Evolutionary conservation across 1,140 invertebrate species (phyloP), one percentile per base, ranked within the genome.

Genomic region (Episyrphus balteatus): DNA sequence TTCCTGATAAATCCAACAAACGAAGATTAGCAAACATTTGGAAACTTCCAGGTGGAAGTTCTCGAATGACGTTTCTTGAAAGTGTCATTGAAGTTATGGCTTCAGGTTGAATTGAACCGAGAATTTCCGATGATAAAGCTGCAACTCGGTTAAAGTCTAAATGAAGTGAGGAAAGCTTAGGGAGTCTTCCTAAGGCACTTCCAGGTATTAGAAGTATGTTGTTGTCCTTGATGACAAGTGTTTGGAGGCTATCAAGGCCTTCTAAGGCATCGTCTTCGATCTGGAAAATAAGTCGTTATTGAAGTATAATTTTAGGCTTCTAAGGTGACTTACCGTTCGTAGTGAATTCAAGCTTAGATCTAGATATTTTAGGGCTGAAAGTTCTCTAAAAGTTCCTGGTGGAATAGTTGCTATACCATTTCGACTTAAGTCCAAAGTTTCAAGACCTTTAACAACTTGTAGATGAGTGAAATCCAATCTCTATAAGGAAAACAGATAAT

Each of bases 71-170:
- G 68, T 94, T 95, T 50, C 86, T 77, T 1, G 84, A 82, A 14
- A 94, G 64, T 0, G 81, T 78, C 14, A 80, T 68, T 0, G 57
- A 58, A 7, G 55, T 61, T 3, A 68, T 68, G 9, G 75, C 64
- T 14, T 59, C 69, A 0, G 70, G 56, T n/a, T 71, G 66, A 11
- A 78, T 64, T 1, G 83, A 79, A 46, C 77, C 71, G 9, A 89
- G 69, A 42, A 87, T 80, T 51, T 88, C 85, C n/a, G 76, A 77
- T 0, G 87, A 88, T 7, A 94, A 65, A 3, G 87, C 88, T 0
- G 86, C 84, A 7, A 95, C 85, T 51, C 89, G 74, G 66, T 95
- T 95, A 61, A 83, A 92, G 51, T 89, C 86, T 51, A 93, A 62
- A 55, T 84, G 81, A 0, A 94, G 72, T 15, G 78, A 77, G 12